These are phyloP conservation scores for Psix sp. DNA, from an alignment of 1,140 invertebrate species.

Conservation along the genomic window DNA sequence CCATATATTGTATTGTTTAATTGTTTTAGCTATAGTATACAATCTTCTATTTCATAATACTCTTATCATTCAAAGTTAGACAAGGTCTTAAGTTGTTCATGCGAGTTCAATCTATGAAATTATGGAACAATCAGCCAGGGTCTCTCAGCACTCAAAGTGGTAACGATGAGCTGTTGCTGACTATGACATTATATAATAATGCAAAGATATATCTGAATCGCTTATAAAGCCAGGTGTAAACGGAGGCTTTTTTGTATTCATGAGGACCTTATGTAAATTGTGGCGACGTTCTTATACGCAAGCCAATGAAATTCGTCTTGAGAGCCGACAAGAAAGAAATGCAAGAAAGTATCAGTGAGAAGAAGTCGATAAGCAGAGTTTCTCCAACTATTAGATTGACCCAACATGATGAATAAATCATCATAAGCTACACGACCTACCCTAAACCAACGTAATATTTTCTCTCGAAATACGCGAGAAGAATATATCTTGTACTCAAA, in stretches of 20 bases:
- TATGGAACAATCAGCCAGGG: conserved; percentile 23
- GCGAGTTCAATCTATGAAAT: conserved; percentile 5
- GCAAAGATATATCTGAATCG: conserved; percentile 12
- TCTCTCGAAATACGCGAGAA: too few species aligned
- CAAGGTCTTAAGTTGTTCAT: conserved; percentile 4
- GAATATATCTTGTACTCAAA: too few species aligned
- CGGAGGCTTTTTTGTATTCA: conserved; percentile 52
- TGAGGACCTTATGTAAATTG: conserved; percentile 55
- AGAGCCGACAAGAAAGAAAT: conserved; percentile 40
- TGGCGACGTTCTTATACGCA: conserved; percentile 39
- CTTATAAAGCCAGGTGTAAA: conserved; percentile 30
- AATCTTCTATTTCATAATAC: too few species aligned
- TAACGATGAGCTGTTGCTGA: neutral
- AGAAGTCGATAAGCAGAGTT: conserved; percentile 11
- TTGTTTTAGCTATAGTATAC: too few species aligned
- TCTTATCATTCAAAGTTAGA: too few species aligned
- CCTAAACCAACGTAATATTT: conserved; percentile 1
- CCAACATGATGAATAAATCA: conserved; percentile 1
- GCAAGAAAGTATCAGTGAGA: conserved; percentile 32
- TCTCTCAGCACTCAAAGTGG: conserved; percentile 22
- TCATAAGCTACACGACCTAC: neutral
- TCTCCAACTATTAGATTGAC: conserved; percentile 6
- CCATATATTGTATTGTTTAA: too few species aligned
- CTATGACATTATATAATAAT: conserved; percentile 26
- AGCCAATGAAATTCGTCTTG: conserved; percentile 45